A percentile compares a stretch with the other conserved stretches of the same genome.
phyloP scores from a whole-genome alignment of 2,797 vertebrate species.

The Furcifer pardalis region DNA sequence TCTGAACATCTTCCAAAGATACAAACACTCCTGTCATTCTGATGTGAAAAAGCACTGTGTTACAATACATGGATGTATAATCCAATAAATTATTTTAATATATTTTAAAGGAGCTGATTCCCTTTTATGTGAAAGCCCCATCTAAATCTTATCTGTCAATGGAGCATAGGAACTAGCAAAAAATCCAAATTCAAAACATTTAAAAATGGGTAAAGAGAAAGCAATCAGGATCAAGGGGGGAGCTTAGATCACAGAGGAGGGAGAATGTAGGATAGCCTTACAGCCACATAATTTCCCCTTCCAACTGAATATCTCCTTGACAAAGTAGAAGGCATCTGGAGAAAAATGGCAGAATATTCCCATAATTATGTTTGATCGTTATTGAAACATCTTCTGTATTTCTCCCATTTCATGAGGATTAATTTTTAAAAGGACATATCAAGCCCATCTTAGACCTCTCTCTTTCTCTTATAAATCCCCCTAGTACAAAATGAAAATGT shows the following conservation, averaged over 20 bases:
- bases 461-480: neutral
- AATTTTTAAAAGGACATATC: slow-evolving; percentile 29
- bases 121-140: neutral
- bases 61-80: no score
- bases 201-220: neutral
- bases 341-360: slow-evolving; percentile 14
- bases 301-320: slow-evolving; percentile 14
- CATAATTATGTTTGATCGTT: slow-evolving; percentile 31
- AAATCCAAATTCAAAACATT: neutral
- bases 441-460: neutral
- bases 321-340: slow-evolving; percentile 15
- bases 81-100: no score
- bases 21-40: no score
- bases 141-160: neutral
- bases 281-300: slow-evolving; percentile 10
- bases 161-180: neutral
- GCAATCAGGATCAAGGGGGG: slow-evolving; percentile 14
- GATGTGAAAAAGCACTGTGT: no score
- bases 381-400: slow-evolving; percentile 18
- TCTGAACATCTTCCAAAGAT: no score
- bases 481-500: neutral
- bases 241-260: neutral
- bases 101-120: neutral
- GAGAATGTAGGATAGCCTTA: neutral
- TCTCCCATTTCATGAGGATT: slow-evolving; percentile 21